phyloP scores from a whole-genome alignment of 2,888 invertebrate genomes.

The Drosophila stalkeri region DNA sequence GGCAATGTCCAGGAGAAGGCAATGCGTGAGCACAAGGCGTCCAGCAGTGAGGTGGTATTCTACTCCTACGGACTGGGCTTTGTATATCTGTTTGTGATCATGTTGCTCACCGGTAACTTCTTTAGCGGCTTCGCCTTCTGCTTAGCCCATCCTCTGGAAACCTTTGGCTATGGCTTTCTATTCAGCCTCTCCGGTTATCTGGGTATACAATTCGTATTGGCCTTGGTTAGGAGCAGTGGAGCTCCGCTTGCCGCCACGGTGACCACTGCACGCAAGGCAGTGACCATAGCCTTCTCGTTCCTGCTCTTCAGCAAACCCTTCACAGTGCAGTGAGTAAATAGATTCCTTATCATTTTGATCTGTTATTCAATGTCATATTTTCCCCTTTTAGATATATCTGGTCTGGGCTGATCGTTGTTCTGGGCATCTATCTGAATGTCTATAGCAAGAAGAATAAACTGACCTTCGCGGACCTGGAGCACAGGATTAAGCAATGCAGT shows the following conservation, averaged over 20 bases:
- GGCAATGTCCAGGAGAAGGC: constrained; percentile 99
- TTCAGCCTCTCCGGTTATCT: constrained; percentile 96
- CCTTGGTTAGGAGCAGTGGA: constrained; percentile 94
- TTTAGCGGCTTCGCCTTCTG: constrained; percentile 91
- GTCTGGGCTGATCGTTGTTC: constrained; percentile 94
- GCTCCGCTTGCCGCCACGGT: constrained; percentile 97
- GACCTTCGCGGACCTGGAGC: constrained; percentile 77
- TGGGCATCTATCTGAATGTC: constrained; percentile 97
- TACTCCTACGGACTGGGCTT: constrained; percentile 97
- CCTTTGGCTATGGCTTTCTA: constrained; percentile 93
- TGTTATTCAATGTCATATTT: neutral
- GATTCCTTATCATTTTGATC: neutral
- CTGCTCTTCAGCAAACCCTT: constrained; percentile 97
- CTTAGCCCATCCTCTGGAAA: constrained; percentile 89
- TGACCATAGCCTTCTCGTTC: constrained; percentile 97
- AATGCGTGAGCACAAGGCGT: constrained; percentile 93
- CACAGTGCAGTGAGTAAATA: constrained; percentile 91
- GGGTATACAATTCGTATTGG: constrained; percentile 96
- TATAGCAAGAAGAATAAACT: constrained; percentile 90
- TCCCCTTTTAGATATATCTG: constrained; percentile 90
- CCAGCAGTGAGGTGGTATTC: constrained; percentile 95
- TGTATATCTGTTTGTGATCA: constrained; percentile 91
- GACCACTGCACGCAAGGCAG: constrained; percentile 95
- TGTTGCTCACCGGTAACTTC: constrained; percentile 90
- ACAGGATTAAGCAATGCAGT: constrained; percentile 57